phyloP scores from a whole-genome alignment of 2,888 invertebrate species.

The Aleiodes alternator region DNA sequence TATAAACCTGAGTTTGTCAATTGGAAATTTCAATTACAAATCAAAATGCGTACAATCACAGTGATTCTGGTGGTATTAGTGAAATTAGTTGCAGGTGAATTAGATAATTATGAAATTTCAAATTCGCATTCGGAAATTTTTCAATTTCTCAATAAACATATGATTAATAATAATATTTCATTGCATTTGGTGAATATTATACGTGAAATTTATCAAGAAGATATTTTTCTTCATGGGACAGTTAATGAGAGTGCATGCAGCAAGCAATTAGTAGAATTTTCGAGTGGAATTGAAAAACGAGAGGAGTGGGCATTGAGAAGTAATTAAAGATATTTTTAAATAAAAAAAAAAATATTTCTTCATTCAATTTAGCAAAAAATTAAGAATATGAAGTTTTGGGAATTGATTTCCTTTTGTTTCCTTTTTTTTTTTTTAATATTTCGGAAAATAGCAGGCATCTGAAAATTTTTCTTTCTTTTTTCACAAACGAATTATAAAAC shows the following conservation, averaged over 20 bases:
- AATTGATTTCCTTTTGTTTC: no score
- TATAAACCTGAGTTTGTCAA: neutral
- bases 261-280: neutral
- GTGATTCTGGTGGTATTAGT: slow-evolving; percentile 1
- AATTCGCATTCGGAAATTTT: neutral
- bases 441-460: neutral
- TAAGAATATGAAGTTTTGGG: no score
- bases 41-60: slow-evolving; percentile 10
- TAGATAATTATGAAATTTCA: neutral
- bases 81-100: neutral
- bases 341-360: neutral
- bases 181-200: neutral
- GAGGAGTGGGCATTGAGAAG: slow-evolving; percentile 13
- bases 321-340: neutral
- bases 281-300: neutral
- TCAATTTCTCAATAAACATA: neutral
- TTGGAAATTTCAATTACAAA: neutral
- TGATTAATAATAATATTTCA: neutral
- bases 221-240: neutral
- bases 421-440: neutral
- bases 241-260: neutral
- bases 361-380: no score
- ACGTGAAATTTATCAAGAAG: neutral
- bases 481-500: no score
- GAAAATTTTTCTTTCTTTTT: no score